A percentile compares a stretch with the other conserved stretches of the same genome.
phyloP scores from a whole-genome alignment of 2,113 vertebrate species.

The Ailurus styani region DNA sequence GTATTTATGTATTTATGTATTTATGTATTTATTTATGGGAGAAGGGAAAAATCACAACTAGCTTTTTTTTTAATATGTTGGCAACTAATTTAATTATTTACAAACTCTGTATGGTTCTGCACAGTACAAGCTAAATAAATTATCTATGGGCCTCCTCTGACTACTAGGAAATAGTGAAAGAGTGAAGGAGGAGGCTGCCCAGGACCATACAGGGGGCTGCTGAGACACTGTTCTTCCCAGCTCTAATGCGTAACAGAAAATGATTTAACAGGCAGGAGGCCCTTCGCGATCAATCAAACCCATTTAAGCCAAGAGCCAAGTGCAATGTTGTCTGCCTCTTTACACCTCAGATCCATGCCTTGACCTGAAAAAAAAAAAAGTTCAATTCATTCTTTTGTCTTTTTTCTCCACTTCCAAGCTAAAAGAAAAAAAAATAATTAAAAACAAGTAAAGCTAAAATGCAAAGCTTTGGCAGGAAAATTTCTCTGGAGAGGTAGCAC shows the following conservation, averaged over 20 bases:
- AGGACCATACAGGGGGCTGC: not conserved
- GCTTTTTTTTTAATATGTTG: not conserved
- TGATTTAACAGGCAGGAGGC: not conserved
- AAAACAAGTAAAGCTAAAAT: not conserved
- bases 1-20: not conserved
- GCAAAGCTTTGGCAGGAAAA: not conserved
- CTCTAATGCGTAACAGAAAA: not conserved
- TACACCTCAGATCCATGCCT: not conserved
- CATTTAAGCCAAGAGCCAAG: not conserved
- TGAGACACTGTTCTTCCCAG: not conserved
- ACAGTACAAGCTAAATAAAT: not conserved
- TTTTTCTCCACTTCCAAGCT: not conserved
- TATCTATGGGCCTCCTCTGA: not conserved
- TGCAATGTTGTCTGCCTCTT: not conserved
- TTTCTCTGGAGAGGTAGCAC: not conserved
- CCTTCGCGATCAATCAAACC: not conserved
- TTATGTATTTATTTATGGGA: no score
- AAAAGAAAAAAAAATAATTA: not conserved
- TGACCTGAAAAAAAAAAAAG: not conserved
- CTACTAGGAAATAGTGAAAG: not conserved
- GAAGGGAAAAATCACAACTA: not conserved
- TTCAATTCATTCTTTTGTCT: not conserved
- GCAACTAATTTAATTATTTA: slow-evolving; percentile 33
- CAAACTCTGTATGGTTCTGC: not conserved
- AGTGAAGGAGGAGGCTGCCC: not conserved